Conservation (phyloP, 2,113 vertebrate species). For the Leiothrix lutea region DNA sequence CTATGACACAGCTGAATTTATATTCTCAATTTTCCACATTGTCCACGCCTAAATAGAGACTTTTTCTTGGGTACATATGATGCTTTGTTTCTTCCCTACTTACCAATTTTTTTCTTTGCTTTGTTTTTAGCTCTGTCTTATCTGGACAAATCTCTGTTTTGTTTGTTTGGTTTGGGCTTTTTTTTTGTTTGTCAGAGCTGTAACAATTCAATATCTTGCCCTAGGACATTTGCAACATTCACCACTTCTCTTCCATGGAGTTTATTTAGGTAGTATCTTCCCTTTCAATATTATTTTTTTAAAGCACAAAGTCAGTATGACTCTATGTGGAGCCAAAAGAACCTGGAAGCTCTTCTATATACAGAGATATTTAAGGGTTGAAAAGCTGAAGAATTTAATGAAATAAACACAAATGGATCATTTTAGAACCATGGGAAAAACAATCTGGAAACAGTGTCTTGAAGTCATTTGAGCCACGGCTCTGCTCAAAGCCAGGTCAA, state of each 20-base stretch:
- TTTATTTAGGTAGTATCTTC: background rate
- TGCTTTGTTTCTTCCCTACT: background rate
- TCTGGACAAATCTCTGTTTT: background rate
- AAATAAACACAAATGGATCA: background rate
- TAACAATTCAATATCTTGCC: background rate
- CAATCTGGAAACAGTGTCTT: background rate
- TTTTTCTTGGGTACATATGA: background rate
- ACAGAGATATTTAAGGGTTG: background rate
- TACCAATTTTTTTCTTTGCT: background rate
- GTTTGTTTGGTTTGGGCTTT: accelerated
- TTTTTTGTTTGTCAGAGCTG: background rate
- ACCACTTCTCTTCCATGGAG: background rate
- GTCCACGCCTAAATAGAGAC: background rate
- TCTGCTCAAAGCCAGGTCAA: background rate
- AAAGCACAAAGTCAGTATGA: background rate
- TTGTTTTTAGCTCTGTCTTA: background rate
- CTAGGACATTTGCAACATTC: background rate
- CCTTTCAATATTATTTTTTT: background rate
- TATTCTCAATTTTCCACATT: background rate
- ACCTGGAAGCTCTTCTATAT: background rate
- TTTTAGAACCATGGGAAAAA: background rate
- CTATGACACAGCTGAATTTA: background rate
- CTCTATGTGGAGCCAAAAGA: background rate
- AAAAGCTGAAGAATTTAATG: background rate
- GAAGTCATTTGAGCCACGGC: background rate